phyloP scores from a whole-genome alignment of 2,113 vertebrate species.

The Poicephalus meyeri region DNA sequence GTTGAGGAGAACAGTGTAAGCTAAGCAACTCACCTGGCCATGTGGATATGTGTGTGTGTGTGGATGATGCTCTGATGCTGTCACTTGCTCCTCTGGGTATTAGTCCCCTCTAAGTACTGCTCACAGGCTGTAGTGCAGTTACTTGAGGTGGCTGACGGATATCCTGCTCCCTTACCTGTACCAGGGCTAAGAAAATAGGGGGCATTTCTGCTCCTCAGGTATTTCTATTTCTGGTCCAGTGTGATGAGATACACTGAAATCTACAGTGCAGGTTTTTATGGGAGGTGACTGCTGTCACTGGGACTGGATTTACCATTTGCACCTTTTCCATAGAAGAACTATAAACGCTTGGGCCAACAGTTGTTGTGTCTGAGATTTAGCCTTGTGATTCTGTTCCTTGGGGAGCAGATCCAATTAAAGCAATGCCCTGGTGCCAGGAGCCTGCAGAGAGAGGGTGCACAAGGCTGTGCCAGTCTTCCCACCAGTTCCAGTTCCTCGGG shows the following conservation, averaged over 20 bases:
- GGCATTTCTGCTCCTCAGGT: not conserved
- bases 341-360: not conserved
- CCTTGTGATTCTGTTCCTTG: not conserved
- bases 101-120: not conserved
- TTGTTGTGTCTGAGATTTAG: not conserved
- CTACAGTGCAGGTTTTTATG: not conserved
- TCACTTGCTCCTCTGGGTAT: not conserved
- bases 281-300: not conserved
- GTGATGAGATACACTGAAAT: not conserved
- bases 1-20: not conserved
- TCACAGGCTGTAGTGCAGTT: not conserved
- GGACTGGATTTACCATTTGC: not conserved
- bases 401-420: not conserved
- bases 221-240: not conserved
- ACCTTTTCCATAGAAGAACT: not conserved
- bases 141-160: not conserved
- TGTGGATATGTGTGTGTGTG: not conserved
- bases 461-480: not conserved
- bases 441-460: not conserved
- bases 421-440: not conserved
- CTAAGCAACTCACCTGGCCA: not conserved
- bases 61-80: not conserved
- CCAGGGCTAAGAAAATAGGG: not conserved
- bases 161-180: not conserved
- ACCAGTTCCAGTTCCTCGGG: not conserved